Evolutionary conservation across 2,888 invertebrate genomes (phyloP).

Genomic region (Oeneis ivallda): DNA sequence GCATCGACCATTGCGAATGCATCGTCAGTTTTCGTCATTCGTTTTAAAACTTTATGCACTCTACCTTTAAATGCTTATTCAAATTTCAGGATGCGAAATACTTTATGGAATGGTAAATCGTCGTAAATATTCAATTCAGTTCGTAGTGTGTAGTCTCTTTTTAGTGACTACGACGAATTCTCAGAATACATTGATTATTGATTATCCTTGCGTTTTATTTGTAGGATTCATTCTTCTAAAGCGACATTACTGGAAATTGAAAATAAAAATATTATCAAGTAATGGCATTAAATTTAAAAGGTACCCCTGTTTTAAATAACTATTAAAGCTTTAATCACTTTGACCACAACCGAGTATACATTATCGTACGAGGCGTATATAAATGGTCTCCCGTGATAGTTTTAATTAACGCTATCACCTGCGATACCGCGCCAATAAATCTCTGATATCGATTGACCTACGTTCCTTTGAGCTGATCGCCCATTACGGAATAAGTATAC

Average conservation of each 20-base stretch:
- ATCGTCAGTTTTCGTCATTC: constrained; percentile 29
- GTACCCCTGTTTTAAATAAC: not conserved
- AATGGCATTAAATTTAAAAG: not conserved
- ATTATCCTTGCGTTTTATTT: constrained; percentile 7
- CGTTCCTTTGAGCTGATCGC: constrained; percentile 20
- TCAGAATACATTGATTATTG: constrained; percentile 16
- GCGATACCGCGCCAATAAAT: constrained; percentile 34
- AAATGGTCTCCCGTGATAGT: constrained; percentile 32
- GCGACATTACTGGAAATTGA: not conserved
- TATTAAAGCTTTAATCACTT: constrained; percentile 5
- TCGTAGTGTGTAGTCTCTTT: constrained; percentile 21
- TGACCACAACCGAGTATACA: not conserved
- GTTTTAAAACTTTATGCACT: constrained; percentile 28
- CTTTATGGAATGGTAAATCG: constrained; percentile 23
- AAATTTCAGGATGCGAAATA: constrained; percentile 24
- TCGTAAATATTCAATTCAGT: constrained; percentile 33
- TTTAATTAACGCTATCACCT: constrained; percentile 37
- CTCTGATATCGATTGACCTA: constrained; percentile 33
- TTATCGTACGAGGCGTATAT: constrained; percentile 22
- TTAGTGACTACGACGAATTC: constrained; percentile 16
- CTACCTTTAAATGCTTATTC: constrained; percentile 29
- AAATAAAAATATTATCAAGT: not conserved
- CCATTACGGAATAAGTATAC: not conserved
- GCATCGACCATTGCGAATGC: constrained; percentile 55
- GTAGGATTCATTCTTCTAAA: not conserved